Base-by-base conservation (phyloP, 2,113 vertebrate species). In the Suricata suricatta region DNA sequence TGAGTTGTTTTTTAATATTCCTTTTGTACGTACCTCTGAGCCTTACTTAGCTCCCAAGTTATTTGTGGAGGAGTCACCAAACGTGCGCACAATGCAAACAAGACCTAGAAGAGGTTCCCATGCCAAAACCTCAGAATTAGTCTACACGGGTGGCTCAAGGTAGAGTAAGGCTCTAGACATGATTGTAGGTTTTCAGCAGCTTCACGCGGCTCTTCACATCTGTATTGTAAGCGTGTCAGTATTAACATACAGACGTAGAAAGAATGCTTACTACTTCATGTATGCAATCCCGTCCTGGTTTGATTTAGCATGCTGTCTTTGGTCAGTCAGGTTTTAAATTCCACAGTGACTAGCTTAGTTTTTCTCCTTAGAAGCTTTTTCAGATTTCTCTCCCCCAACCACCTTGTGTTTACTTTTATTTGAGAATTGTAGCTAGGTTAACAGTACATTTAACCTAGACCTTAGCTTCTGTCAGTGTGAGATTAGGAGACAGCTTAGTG, bases 311-410 rank as follows among this genome's bases (percentile, higher is more conserved):
- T 76, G 2, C 68, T 83, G 23, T 74, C 69, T 95, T 69, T 83
- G 57, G 64, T 81, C 83, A 76, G 15, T 94, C 31, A 19, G 33
- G 17, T 95, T 95, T 88, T 84, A 50, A 77, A 86, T 80, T 95
- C 9, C 11, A 63, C 93, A 47, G 35, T 90, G 82, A 84, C 54
- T 74, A 57, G 29, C 35, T 92, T 64, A 14, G 6, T 86, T 95
- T 94, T 81, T 93, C 38, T 64, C 47, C n/a, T 69, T 88, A 94
- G 41, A 52, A 95, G 33, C 38, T 66, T 87, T 93, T 80, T 31
- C 7, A 27, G 3, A 72, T 71, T 41, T n/a, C 63, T 21, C 41
- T 11, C 38, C 31, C n/a, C 13, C n/a, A 19, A 11, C n/a, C 5
- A 29, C 0, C 44, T 50, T 50, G 19, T 80, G 15, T 72, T 95